phyloP scores from a whole-genome alignment of 1,140 invertebrate genomes.

The Drosophila pandora region DNA sequence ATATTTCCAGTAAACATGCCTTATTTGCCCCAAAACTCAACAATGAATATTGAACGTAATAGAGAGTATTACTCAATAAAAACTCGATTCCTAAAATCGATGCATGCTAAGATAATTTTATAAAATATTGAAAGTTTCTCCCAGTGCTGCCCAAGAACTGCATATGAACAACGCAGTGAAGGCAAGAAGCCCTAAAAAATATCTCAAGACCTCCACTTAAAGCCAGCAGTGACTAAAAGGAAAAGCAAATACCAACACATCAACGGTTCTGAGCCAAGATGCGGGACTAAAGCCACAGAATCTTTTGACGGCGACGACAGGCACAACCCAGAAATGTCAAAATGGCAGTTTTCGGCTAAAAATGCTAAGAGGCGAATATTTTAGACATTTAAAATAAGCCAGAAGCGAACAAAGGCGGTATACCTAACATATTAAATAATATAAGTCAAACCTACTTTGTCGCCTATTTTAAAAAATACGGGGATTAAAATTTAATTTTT shows the following conservation, averaged over 20 bases:
- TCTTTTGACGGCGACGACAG: constrained; percentile 70
- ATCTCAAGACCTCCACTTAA: constrained; percentile 75
- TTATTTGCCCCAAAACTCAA: too few relatives aligned
- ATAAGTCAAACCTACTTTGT: too few relatives aligned
- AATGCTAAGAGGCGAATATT: not conserved
- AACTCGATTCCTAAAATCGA: too few relatives aligned
- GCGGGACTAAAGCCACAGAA: constrained; percentile 57
- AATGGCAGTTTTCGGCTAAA: not conserved
- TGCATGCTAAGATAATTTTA: not conserved
- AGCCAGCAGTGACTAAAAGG: constrained; percentile 59
- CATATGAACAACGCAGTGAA: constrained; percentile 57
- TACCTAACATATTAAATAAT: too few relatives aligned
- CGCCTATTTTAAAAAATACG: too few relatives aligned
- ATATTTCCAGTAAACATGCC: too few relatives aligned
- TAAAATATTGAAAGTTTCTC: not conserved
- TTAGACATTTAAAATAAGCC: too few relatives aligned
- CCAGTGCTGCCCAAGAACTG: constrained; percentile 33
- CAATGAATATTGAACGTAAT: too few relatives aligned
- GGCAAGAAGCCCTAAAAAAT: constrained; percentile 60
- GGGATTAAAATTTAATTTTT: too few relatives aligned
- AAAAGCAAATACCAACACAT: constrained; percentile 65
- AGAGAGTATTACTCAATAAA: too few relatives aligned
- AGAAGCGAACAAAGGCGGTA: too few relatives aligned
- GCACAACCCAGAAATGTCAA: constrained; percentile 3
- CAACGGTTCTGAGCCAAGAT: constrained; percentile 48